Percentiles rank a stretch among this genome's conserved stretches.
Evolutionary conservation across 2,113 vertebrate species (phyloP).

Genomic region (Panthera leo): DNA sequence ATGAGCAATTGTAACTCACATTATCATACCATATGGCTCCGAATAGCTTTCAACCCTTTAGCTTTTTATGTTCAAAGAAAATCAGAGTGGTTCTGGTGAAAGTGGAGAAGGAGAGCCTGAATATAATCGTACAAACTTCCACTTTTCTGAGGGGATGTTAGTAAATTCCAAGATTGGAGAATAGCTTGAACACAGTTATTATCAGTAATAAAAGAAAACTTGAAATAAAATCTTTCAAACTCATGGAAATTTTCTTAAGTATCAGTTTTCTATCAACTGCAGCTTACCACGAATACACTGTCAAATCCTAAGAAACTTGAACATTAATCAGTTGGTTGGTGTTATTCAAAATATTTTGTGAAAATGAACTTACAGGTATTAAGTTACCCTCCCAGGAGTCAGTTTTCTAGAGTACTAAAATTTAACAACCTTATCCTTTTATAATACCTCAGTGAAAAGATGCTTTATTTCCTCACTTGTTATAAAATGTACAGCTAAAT

Average conservation of each 20-base stretch:
- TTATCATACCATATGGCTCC: too few relatives aligned
- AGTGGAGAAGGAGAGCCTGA: background rate
- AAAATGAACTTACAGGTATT: background rate
- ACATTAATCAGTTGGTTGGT: background rate
- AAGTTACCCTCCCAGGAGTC: background rate
- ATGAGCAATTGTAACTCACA: background rate
- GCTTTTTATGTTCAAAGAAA: background rate
- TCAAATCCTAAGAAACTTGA: background rate
- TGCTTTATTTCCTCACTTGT: background rate
- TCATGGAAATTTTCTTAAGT: background rate
- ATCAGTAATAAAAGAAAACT: background rate
- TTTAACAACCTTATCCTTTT: background rate
- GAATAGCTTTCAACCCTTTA: background rate
- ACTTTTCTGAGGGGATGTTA: background rate
- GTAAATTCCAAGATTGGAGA: background rate
- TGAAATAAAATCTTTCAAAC: background rate
- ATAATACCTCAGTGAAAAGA: background rate
- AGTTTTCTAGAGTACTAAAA: background rate
- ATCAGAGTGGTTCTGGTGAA: background rate
- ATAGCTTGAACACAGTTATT: background rate
- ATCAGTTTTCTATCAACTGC: background rate
- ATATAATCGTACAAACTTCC: background rate
- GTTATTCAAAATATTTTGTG: background rate
- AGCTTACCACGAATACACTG: background rate
- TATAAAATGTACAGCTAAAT: slow-evolving; percentile 31